Conservation (phyloP, 2,797 vertebrate genomes). For the Chloroceryle amazona region DNA sequence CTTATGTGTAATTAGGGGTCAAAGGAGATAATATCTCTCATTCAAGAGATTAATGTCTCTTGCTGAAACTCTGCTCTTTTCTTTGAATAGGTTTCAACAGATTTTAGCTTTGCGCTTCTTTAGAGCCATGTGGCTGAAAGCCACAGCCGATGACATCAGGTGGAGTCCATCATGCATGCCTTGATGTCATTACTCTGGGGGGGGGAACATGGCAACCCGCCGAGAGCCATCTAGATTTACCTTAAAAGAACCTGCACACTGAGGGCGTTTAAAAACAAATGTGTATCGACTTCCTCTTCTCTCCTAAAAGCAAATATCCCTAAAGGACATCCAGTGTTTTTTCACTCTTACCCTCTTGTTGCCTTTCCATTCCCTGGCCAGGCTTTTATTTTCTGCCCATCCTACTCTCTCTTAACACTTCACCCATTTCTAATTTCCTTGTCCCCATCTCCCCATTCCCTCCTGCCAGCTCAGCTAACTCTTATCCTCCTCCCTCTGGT, state of each 20-base stretch:
- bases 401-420: background rate
- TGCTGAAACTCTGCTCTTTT: background rate
- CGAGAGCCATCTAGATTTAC: background rate
- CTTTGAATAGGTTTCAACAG: background rate
- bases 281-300: background rate
- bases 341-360: background rate
- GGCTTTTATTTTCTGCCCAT: background rate
- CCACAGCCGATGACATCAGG: constrained; percentile 23
- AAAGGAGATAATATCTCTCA: background rate
- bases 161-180: constrained; percentile 26
- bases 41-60: background rate
- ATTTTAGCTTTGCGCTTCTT: background rate
- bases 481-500: background rate
- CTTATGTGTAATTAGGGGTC: background rate
- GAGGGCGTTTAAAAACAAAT: background rate
- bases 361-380: background rate
- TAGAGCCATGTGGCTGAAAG: background rate
- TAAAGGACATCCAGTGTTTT: background rate
- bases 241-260: background rate
- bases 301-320: background rate
- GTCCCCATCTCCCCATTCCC: background rate
- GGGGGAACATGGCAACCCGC: background rate
- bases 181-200: constrained; percentile 28
- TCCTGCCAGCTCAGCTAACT: background rate
- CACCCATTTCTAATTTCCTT: background rate